Base-by-base conservation (phyloP, 2,113 vertebrate species). In the Dendrocopos noguchii region DNA sequence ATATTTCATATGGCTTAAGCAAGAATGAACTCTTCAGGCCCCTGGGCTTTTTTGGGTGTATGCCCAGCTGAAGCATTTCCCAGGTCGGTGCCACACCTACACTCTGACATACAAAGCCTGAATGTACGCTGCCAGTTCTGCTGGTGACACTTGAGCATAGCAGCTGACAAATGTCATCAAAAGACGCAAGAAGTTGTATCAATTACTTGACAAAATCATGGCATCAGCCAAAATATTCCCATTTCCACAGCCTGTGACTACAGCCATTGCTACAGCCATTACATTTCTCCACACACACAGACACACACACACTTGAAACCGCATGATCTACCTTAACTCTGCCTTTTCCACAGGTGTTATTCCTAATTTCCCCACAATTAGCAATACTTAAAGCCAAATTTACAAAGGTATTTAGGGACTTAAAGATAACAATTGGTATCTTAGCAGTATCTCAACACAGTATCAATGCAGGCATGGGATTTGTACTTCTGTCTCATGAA, bases 361-460 rank as follows among this genome's bases (percentile, higher is more conserved):
- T 87, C 60, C 34, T 46, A n/a, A 21, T 90, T 93, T 68, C 76
- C 42, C 42, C 56, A 56, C 21, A 52, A 21, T 47, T 47, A 73
- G 17, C 60, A 63, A 84, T 25, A 80, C n/a, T 68, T 61, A 47
- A 56, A 71, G 52, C 12, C 63, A 76, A 66, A 84, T 70, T 60
- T 84, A 82, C 46, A 91, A 80, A 75, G 25, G 24, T 82, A 64
- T 84, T 92, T 84, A 71, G 72, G 67, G 57, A 91, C 75, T 63
- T 60, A 36, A 42, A 65, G 50, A 42, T 53, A 88, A 50, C 39
- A 84, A 89, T 17, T 47, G 31, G 53, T 76, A 90, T 44, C 83
- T 81, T 19, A 65, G 24, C 12, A 57, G 53, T 8, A 92, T 28
- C 56, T 84, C 71, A 82, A 39, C 39, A 50, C 31, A n/a, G n/a